Percentiles rank a stretch among this genome's conserved stretches.
phyloP scores from a whole-genome alignment of 2,113 vertebrate genomes.

The Erpornis zantholeuca region DNA sequence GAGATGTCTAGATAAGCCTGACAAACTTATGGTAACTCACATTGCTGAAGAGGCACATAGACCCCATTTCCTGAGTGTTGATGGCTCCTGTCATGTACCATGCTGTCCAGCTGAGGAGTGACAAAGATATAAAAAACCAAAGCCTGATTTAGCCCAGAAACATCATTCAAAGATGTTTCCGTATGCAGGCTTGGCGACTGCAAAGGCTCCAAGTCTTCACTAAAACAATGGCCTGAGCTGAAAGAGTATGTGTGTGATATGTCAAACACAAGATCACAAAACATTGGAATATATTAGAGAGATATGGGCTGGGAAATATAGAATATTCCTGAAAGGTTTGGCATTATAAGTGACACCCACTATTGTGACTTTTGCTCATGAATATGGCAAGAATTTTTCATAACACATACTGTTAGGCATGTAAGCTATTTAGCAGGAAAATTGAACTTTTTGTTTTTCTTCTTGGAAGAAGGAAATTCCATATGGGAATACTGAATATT shows the following conservation, averaged over 20 bases:
- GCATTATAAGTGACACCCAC: neutral
- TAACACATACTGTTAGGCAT: neutral
- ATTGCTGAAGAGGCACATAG: neutral
- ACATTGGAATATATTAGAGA: neutral
- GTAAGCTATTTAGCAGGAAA: neutral
- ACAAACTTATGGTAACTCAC: neutral
- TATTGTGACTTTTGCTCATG: neutral
- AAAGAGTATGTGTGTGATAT: neutral
- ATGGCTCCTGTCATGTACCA: neutral
- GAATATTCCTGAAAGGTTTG: neutral
- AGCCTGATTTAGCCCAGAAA: neutral
- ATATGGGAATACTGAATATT: neutral
- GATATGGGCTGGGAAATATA: neutral
- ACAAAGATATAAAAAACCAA: neutral
- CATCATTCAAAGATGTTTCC: neutral
- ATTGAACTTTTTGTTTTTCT: neutral
- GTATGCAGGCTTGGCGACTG: neutral
- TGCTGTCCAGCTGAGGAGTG: neutral
- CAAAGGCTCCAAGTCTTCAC: neutral
- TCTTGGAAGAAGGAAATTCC: neutral
- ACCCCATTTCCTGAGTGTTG: neutral
- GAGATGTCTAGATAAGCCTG: neutral
- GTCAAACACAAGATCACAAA: neutral
- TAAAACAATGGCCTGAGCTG: neutral
- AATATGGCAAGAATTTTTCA: neutral